Evolutionary conservation across 1,140 invertebrate species (phyloP), one percentile per base, ranked within the genome.

Genomic region (Drosophila setifemur): DNA sequence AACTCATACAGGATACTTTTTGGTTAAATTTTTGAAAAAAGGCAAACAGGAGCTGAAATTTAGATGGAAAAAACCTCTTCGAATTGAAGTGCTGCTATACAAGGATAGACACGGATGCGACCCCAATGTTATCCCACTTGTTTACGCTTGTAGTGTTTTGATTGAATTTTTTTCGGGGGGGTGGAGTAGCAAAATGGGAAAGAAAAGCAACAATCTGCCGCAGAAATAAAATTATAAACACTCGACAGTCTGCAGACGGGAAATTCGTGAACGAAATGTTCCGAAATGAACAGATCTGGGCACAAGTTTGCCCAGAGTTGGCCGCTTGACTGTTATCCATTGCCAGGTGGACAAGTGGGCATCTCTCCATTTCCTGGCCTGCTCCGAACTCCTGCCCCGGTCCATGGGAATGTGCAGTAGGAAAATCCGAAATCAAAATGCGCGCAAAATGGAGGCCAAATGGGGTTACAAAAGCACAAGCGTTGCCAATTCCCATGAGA

Each of bases 371-470:
- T 8, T 14, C 26, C 21, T 31, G 4, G 2, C 16, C 53, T 0
- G 14, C 31, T 7, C 12, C 6, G 4, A 18, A 18, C 43, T 16
- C 18, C 25, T 45, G 14, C 29, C 19, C 35, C 31, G 49, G 31
- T 33, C 42, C 52, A 49, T 75, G 37, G 60, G 52, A 71, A 74
- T 77, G 58, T 71, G 67, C 71, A 75, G 60, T 40, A 55, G 63
- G 57, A 42, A 70, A 70, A 69, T 70, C 39, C 28, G 12, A 69
- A 86, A 86, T 81, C 81, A 73, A 85, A 85, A 81, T 69, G 81
- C 75, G 81, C 72, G 81, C 74, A 86, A 86, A 86, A 86, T 86
- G 72, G 72, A 79, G 81, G 81, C 81, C 81, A 86, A 86, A 68
- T 86, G 75, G 81, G 81, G 81, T 81, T 79, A 86, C 76, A 77